These are phyloP conservation scores for Pimephales promelas DNA, from an alignment of 2,113 vertebrate species.

Conservation along the genomic window DNA sequence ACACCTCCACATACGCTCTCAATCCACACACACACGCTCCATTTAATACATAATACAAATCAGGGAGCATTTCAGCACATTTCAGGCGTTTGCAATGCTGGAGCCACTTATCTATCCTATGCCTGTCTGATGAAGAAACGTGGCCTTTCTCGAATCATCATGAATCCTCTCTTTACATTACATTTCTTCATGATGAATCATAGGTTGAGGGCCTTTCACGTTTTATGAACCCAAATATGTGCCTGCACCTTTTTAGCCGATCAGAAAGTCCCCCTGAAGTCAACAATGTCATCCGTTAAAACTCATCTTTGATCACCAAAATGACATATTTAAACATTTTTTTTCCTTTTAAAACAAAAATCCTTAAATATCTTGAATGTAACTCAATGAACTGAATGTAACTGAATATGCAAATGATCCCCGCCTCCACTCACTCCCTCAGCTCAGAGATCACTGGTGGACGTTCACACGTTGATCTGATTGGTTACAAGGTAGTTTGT, in stretches of 20 bases:
- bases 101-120: not conserved
- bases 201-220: too few relatives aligned
- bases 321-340: too few relatives aligned
- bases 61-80: not conserved
- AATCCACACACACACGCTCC: constrained; percentile 4
- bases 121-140: not conserved
- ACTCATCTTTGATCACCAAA: too few relatives aligned
- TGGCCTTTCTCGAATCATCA: not conserved
- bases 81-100: not conserved
- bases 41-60: constrained; percentile 7
- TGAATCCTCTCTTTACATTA: not conserved
- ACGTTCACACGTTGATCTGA: too few relatives aligned
- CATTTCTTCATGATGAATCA: not conserved
- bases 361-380: too few relatives aligned
- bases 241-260: not conserved
- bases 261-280: not conserved
- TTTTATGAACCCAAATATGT: not conserved
- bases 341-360: too few relatives aligned
- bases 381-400: too few relatives aligned
- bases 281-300: not conserved
- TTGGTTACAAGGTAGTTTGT: too few relatives aligned
- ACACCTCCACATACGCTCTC: constrained; percentile 44
- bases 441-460: too few relatives aligned
- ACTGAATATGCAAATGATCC: too few relatives aligned
- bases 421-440: too few relatives aligned